phyloP scores from a whole-genome alignment of 2,113 vertebrate species.

The Aegithalos caudatus region DNA sequence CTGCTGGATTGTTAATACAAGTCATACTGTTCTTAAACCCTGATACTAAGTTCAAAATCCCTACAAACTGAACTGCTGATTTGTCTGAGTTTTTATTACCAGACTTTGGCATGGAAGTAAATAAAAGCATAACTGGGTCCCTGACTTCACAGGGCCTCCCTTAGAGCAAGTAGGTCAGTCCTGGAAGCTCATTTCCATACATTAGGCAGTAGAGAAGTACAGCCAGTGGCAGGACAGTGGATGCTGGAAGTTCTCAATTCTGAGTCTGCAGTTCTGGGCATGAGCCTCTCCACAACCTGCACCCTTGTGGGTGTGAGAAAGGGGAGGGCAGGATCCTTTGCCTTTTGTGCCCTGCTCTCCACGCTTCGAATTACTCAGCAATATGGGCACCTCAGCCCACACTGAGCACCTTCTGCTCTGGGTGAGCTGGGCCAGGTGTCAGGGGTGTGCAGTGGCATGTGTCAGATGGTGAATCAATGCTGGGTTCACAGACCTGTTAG shows the following conservation, averaged over 20 bases:
- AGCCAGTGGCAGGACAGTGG: rapidly evolving
- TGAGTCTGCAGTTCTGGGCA: background rate
- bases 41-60: background rate
- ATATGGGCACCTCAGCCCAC: background rate
- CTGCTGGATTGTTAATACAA: background rate
- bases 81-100: background rate
- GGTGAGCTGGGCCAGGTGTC: background rate
- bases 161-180: background rate
- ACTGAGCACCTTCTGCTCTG: background rate
- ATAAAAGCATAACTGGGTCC: background rate
- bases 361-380: background rate
- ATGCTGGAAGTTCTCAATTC: background rate
- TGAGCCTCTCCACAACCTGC: background rate
- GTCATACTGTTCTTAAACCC: background rate
- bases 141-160: background rate
- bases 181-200: background rate
- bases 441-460: background rate
- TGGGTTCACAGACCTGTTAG: background rate
- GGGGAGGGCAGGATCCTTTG: background rate
- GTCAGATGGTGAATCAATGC: background rate
- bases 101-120: background rate
- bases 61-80: background rate
- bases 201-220: background rate
- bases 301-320: background rate
- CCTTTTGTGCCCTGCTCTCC: background rate